These are phyloP conservation scores for Aphidius colemani DNA, from an alignment of 2,888 invertebrate species.

Conservation along the genomic window DNA sequence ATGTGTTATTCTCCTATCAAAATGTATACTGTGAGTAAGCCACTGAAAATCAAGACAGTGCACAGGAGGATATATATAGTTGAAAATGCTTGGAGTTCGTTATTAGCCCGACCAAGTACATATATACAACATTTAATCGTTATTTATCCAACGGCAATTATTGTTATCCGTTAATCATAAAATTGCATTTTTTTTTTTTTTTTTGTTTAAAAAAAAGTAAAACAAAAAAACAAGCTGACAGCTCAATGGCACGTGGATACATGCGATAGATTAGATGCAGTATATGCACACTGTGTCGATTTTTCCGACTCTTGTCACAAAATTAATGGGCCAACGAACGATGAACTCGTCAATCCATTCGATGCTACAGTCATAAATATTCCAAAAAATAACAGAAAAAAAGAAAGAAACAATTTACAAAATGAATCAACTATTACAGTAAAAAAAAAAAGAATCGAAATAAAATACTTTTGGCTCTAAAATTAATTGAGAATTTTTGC, in stretches of 20 bases:
- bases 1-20: no score
- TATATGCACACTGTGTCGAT: background rate
- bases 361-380: background rate
- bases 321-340: background rate
- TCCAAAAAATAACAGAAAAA: background rate
- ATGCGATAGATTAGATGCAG: no score
- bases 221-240: background rate
- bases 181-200: background rate
- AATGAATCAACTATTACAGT: background rate
- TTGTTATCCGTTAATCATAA: slow-evolving; percentile 5
- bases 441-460: background rate
- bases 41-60: background rate
- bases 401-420: background rate
- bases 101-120: slow-evolving; percentile 44
- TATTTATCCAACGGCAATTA: slow-evolving; percentile 1
- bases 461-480: background rate
- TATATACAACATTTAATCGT: slow-evolving; percentile 28
- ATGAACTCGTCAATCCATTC: background rate
- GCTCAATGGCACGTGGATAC: background rate
- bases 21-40: background rate
- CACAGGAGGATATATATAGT: slow-evolving; percentile 42
- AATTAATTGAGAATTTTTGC: background rate
- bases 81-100: slow-evolving; percentile 43
- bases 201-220: background rate
- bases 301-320: background rate